phyloP scores from a whole-genome alignment of 2,888 invertebrate species.

The Liposcelis brunnea region DNA sequence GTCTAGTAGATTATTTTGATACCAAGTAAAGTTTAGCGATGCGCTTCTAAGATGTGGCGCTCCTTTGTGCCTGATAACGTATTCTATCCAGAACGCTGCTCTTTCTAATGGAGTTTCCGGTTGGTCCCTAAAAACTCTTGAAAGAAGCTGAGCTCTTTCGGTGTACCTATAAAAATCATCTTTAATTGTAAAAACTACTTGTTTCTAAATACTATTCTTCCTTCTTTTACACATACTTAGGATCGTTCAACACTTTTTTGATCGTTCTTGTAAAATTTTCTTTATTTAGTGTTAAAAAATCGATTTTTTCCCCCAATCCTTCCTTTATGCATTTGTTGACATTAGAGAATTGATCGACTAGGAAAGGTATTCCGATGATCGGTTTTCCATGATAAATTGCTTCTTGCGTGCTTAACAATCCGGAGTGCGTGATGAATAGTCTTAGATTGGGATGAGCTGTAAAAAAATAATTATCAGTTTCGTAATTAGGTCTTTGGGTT shows the following conservation, averaged over 20 bases:
- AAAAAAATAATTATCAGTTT: background rate
- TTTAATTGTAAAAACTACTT: too few species aligned
- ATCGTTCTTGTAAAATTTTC: slow-evolving; percentile 27
- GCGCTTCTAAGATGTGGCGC: slow-evolving; percentile 27
- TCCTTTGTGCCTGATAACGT: slow-evolving; percentile 33
- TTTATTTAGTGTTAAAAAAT: slow-evolving; percentile 25
- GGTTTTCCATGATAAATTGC: slow-evolving; percentile 28
- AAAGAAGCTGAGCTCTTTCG: slow-evolving; percentile 23
- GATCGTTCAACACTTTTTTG: slow-evolving; percentile 26
- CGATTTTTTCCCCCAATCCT: slow-evolving; percentile 25
- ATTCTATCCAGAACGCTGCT: slow-evolving; percentile 48
- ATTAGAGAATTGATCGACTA: slow-evolving; percentile 29
- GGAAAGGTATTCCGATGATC: slow-evolving; percentile 29
- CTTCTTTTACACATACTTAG: slow-evolving; percentile 23
- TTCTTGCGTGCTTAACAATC: slow-evolving; percentile 20
- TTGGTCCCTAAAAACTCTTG: slow-evolving; percentile 34
- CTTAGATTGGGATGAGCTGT: slow-evolving; percentile 27
- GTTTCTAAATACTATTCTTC: too few species aligned
- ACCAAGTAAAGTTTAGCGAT: slow-evolving; percentile 26
- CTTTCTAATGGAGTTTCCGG: slow-evolving; percentile 37
- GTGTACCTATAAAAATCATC: slow-evolving; percentile 14
- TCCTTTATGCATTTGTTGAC: slow-evolving; percentile 24
- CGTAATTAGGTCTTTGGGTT: too few species aligned
- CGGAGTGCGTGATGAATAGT: slow-evolving; percentile 31
- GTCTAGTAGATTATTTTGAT: slow-evolving; percentile 31